These are phyloP conservation scores for Ginglymostoma cirratum DNA, from an alignment of 2,113 vertebrate species.

Conservation along the genomic window DNA sequence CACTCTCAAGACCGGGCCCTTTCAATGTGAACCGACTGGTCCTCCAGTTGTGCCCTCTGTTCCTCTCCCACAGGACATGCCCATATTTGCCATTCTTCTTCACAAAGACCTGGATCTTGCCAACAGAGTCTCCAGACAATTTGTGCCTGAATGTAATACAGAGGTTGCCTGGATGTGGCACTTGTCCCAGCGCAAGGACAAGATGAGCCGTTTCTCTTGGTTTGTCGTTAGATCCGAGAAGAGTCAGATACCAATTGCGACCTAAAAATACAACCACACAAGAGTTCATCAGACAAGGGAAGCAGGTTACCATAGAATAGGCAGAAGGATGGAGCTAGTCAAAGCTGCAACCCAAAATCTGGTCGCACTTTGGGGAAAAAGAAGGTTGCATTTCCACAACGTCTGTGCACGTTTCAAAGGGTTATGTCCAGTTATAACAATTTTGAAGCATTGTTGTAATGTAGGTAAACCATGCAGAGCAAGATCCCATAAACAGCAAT, in stretches of 20 bases:
- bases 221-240: slow-evolving; percentile 66
- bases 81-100: slow-evolving; percentile 67
- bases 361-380: background rate
- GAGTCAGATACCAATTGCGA: slow-evolving; percentile 70
- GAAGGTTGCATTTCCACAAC: background rate
- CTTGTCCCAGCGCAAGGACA: slow-evolving; percentile 63
- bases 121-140: slow-evolving; percentile 71
- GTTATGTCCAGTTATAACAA: background rate
- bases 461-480: background rate
- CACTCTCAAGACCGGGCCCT: slow-evolving; percentile 71
- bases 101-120: slow-evolving; percentile 81
- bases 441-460: background rate
- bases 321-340: background rate
- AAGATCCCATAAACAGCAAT: background rate
- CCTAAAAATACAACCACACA: background rate
- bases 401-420: background rate
- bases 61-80: slow-evolving; percentile 80
- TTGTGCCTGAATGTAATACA: slow-evolving; percentile 87
- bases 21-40: slow-evolving; percentile 74
- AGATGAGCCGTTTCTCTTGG: slow-evolving; percentile 69
- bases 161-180: slow-evolving; percentile 63
- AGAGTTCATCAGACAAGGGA: background rate
- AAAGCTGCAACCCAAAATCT: background rate
- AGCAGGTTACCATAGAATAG: background rate
- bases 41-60: slow-evolving; percentile 79